Evolutionary conservation across 1,140 invertebrate species (phyloP), one percentile per base, ranked within the genome.

Genomic region (Pectinophora gossypiella): DNA sequence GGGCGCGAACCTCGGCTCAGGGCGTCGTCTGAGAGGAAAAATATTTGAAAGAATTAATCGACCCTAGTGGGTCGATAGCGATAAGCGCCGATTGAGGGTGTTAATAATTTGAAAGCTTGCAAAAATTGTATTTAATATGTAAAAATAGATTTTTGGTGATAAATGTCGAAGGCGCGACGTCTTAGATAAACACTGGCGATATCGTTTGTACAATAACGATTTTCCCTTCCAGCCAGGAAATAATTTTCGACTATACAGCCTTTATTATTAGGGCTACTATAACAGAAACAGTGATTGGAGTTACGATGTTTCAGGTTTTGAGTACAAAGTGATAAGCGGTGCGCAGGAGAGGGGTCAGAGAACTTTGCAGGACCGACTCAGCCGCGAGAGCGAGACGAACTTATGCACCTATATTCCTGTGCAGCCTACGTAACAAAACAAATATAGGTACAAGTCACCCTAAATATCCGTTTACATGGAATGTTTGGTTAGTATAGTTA

Each of bases 321-420:
- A 40, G 16, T 15, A 16, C 6, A 15, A 18, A 1, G 61, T 79
- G 78, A 82, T 82, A 85, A 85, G 77, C n/a, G n/a, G n/a, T n/a
- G n/a, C 75, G 73, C 69, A 70, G 54, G 75, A 73, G 77, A 66
- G 72, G 69, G 81, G 76, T 83, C 78, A 83, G 68, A 56, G 81
- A 85, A 85, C 81, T 81, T 75, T 75, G 68, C 64, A 75, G 69
- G 67, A 60, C 65, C 68, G 56, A 65, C 56, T 61, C 55, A 65
- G 50, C 18, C 40, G 50, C 42, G 59, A 45, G 68, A 67, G 59
- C 36, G 64, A 71, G 67, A 74, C 68, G 63, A 72, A 56, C 27
- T 47, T 18, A n/a, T 23, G 27, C 44, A 23, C 46, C 38, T 3
- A n/a, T 44, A 44, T 44, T 13, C 10, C 19, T 9, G 18, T 43